Conservation (phyloP, 2,888 invertebrate species). For the Danaus chrysippus region DNA sequence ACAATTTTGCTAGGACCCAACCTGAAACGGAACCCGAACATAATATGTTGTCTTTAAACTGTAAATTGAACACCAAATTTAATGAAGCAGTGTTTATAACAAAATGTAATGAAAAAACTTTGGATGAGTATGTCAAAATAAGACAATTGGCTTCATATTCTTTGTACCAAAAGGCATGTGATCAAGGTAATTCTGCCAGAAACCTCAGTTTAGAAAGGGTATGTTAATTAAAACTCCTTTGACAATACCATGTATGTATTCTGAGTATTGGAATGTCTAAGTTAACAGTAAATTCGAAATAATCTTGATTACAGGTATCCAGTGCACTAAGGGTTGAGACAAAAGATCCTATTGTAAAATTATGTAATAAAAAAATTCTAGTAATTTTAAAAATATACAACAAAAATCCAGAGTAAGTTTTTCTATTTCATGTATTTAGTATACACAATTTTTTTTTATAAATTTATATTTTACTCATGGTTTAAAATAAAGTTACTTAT, state of each 20-base stretch:
- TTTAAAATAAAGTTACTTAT: too few relatives aligned
- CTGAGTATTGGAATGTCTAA: not conserved
- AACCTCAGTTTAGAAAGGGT: slow-evolving; percentile 43
- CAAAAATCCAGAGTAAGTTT: slow-evolving; percentile 52
- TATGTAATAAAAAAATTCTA: slow-evolving; percentile 57
- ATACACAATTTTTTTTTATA: too few relatives aligned
- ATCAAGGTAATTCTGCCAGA: slow-evolving; percentile 42
- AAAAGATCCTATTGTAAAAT: slow-evolving; percentile 47
- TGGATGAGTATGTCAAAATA: slow-evolving; percentile 45
- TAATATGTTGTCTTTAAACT: slow-evolving; percentile 44
- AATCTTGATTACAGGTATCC: slow-evolving; percentile 46
- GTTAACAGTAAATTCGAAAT: not conserved
- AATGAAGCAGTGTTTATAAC: slow-evolving; percentile 54
- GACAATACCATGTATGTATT: not conserved
- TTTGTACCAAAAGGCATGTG: slow-evolving; percentile 44
- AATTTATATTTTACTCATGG: too few relatives aligned
- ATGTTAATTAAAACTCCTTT: slow-evolving; percentile 11
- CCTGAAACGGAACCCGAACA: slow-evolving; percentile 14
- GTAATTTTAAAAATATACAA: slow-evolving; percentile 46
- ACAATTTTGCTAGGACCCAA: slow-evolving; percentile 25
- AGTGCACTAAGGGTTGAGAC: slow-evolving; percentile 44
- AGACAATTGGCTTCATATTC: slow-evolving; percentile 51
- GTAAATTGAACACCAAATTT: slow-evolving; percentile 52
- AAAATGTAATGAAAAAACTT: slow-evolving; percentile 48
- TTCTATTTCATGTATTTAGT: not conserved